Evolutionary conservation across 2,797 vertebrate species (phyloP), one percentile per base, ranked within the genome.

Genomic region (Anguilla pacifica): DNA sequence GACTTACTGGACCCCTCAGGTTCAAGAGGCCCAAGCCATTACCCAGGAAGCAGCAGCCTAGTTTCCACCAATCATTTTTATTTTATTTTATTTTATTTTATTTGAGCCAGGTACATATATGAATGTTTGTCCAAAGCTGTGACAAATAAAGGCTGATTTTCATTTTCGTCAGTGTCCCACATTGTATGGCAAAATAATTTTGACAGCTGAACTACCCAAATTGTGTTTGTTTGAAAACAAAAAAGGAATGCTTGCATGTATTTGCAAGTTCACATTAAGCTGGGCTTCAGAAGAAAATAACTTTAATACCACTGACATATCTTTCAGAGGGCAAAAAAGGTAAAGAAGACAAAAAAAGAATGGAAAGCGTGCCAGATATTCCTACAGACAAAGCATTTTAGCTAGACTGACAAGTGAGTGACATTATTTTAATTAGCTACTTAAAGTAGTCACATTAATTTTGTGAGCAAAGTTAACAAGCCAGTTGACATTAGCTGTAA

Each of bases 391-490:
- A 70, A 70, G 64, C 64, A 6, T 70, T 70, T 70, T 70, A n/a
- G n/a, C 64, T 70, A 28, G 64, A 70, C 64, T 70, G 64, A 70
- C 64, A 70, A 70, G 64, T 70, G 64, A 70, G 64, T 70, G 64
- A 70, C 64, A 70, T 70, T 70, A 70, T 70, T 70, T 70, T 70
- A 70, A 70, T 70, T 70, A 70, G n/a, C 64, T 70, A 70, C 64
- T 70, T 70, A 70, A 10, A 70, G 64, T 70, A 70, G 64, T 70
- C 64, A 70, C 64, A 70, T 70, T 70, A 70, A 28, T n/a, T 70
- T 70, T 28, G 25, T 11, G 25, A 70, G 64, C 25, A 70, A 70
- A 70, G 64, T 70, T 70, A 70, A 70, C 64, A 70, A 70, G 64
- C 64, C 64, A 70, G 64, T n/a, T 25, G 64, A 70, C 64, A 28